These are phyloP conservation scores for Mnemiopsis leidyi DNA, from an alignment of 37 sponge, comb jelly and placozoan species.

Conservation along the genomic window DNA sequence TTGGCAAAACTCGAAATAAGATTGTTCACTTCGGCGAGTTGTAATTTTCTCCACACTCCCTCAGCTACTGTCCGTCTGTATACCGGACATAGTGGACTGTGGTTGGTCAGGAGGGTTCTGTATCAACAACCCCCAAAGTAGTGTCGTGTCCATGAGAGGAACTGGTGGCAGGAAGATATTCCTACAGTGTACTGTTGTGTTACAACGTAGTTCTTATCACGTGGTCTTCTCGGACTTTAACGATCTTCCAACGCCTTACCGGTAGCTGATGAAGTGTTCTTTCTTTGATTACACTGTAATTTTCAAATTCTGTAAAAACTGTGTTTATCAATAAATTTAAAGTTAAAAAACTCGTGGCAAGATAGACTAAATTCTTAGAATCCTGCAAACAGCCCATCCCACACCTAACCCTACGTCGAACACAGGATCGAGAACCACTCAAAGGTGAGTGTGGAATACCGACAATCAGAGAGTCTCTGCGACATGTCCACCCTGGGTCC, in stretches of 20 bases:
- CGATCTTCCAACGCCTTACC: conserved; percentile 9
- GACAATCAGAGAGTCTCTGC: neutral
- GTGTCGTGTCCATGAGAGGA: conserved; percentile 23
- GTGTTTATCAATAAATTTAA: too few species aligned
- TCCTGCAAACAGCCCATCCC: neutral
- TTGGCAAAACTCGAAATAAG: too few species aligned
- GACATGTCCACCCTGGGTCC: neutral
- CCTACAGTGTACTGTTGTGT: conserved; percentile 26
- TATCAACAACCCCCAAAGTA: conserved; percentile 64
- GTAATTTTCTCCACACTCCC: neutral
- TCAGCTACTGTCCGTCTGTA: conserved; percentile 62
- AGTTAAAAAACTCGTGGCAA: too few species aligned
- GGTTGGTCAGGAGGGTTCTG: conserved; percentile 93
- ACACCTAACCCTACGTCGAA: neutral
- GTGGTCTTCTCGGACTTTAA: conserved; percentile 24
- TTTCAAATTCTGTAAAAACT: too few species aligned
- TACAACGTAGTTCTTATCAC: neutral
- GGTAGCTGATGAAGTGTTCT: neutral
- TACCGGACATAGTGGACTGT: conserved; percentile 76
- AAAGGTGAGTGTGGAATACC: neutral
- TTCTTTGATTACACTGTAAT: too few species aligned
- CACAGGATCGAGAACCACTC: conserved; percentile 32
- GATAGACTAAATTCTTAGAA: neutral
- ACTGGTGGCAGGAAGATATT: conserved; percentile 28
- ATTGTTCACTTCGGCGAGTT: neutral